A percentile compares a stretch with the other conserved stretches of the same genome.
Conservation (phyloP, 2,113 vertebrate species). For the Malurus elegans region DNA sequence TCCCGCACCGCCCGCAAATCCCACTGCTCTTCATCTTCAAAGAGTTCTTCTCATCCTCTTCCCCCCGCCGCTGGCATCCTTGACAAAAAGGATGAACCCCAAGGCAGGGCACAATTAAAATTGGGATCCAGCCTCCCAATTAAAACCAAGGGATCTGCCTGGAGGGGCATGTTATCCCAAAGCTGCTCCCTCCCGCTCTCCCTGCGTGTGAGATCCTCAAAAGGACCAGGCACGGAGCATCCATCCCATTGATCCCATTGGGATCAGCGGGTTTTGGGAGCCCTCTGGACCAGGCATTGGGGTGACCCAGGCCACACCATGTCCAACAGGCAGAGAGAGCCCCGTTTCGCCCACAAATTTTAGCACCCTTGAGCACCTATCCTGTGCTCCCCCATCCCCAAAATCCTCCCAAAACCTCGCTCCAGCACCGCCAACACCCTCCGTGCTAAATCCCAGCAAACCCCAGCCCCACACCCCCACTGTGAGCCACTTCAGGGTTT, state of each 20-base stretch:
- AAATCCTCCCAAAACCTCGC: fast-evolving
- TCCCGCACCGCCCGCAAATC: neutral
- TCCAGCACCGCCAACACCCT: neutral
- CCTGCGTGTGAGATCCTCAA: fast-evolving
- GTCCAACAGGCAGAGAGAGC: fast-evolving
- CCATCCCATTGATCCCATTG: fast-evolving
- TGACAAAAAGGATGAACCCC: neutral
- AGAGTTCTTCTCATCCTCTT: neutral
- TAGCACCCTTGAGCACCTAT: neutral
- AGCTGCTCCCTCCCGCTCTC: neutral
- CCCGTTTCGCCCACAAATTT: fast-evolving
- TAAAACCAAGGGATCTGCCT: neutral
- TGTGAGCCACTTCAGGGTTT: neutral
- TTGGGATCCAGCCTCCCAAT: neutral
- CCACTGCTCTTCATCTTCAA: neutral
- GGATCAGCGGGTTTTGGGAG: neutral
- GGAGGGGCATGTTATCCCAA: neutral
- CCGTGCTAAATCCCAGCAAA: neutral
- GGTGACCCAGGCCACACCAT: neutral
- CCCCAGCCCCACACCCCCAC: neutral
- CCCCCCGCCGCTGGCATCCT: neutral
- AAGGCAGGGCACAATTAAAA: no score
- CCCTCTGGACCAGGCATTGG: neutral
- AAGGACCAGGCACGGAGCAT: neutral
- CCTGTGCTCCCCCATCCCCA: fast-evolving